Evolutionary conservation across 2,888 invertebrate species (phyloP).

Genomic region (Hymenopus coronatus): DNA sequence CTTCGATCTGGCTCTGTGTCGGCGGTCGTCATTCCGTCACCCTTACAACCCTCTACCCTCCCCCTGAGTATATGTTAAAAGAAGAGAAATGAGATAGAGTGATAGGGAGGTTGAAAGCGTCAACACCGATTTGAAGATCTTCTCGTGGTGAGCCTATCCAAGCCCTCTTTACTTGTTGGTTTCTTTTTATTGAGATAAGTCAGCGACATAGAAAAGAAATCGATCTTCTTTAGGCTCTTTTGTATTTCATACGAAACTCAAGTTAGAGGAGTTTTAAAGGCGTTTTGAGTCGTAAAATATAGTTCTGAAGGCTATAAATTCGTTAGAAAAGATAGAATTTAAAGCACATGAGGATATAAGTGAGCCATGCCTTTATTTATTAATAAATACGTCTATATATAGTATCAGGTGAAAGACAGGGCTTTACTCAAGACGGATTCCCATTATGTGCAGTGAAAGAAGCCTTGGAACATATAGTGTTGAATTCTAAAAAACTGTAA

Average conservation of each 20-base stretch:
- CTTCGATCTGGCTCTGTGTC: background rate
- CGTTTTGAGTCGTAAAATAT: background rate
- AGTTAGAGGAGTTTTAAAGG: background rate
- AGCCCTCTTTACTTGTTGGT: background rate
- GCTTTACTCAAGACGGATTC: no score
- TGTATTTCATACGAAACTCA: background rate
- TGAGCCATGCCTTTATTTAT: no score
- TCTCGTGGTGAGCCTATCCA: background rate
- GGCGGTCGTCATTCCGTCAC: background rate
- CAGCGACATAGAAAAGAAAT: background rate
- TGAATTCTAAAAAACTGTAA: no score
- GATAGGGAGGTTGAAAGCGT: background rate
- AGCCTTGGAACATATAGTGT: no score
- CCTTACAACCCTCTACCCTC: background rate
- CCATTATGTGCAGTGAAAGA: no score
- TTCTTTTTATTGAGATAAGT: background rate
- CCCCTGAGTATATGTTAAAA: background rate
- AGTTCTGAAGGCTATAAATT: background rate
- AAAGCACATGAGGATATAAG: no score
- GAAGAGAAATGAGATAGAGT: conserved; percentile 8
- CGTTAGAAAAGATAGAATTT: background rate
- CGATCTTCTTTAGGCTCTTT: background rate
- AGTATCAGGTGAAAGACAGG: no score
- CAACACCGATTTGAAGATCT: background rate
- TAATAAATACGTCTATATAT: no score